Conservation (phyloP, 2,888 invertebrate genomes). For the Abrostola tripartita region DNA sequence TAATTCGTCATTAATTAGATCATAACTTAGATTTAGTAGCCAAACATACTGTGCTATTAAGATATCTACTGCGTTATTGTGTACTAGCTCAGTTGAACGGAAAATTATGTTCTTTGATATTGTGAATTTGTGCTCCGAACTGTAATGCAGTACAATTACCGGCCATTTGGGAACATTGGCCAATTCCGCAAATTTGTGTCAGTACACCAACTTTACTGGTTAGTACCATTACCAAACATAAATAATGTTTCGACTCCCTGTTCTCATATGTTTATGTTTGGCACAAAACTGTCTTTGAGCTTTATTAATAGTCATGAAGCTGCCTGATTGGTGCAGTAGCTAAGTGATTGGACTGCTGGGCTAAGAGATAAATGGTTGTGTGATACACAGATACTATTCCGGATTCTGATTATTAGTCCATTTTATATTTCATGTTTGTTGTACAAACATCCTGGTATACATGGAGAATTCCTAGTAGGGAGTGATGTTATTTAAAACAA, state of each 20-base stretch:
- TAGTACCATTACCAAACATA: too few relatives aligned
- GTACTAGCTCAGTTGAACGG: conserved; percentile 7
- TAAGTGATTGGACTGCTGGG: too few relatives aligned
- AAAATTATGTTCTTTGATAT: conserved; percentile 36
- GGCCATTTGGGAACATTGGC: conserved; percentile 23
- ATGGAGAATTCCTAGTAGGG: too few relatives aligned
- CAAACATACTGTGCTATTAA: conserved; percentile 25
- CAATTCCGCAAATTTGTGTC: not conserved
- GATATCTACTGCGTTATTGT: conserved; percentile 13
- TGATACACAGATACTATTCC: too few relatives aligned
- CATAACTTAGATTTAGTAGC: conserved; percentile 47
- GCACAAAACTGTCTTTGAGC: not conserved
- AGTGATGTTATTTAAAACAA: too few relatives aligned
- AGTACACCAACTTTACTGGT: not conserved
- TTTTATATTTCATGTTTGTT: too few relatives aligned
- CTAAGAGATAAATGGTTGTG: too few relatives aligned
- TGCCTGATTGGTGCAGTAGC: not conserved
- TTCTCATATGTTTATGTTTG: not conserved
- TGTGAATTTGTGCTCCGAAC: conserved; percentile 24
- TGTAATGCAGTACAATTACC: conserved; percentile 17
- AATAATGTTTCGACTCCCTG: not conserved
- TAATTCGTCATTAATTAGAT: conserved; percentile 51
- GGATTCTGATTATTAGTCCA: too few relatives aligned
- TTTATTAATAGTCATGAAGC: not conserved
- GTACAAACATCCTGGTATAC: too few relatives aligned